Evolutionary conservation across 1,140 invertebrate genomes (phyloP), one percentile per base, ranked within the genome.

Genomic region (Oryctes rhinoceros): DNA sequence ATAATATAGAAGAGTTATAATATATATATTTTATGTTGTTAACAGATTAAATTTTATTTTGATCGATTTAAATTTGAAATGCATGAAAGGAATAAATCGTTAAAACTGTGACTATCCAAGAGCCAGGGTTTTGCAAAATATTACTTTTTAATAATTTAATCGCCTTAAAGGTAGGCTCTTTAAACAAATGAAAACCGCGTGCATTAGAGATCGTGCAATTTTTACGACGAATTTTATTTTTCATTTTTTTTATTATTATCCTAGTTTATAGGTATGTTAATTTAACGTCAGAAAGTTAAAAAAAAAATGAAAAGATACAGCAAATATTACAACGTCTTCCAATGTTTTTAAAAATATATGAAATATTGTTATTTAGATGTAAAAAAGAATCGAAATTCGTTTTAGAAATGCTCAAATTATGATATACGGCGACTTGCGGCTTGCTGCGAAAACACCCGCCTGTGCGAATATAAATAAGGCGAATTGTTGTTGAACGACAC

Each of bases 281-380:
- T 76, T 76, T 76, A 76, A 9, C 15, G 15, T 44, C 15, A 44
- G 74, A 44, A n/a, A 39, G 35, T 44, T n/a, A n/a, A n/a, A 47
- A 76, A 20, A 30, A 2, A 30, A 30, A 30, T 30, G 35, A 44
- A 47, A 44, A 76, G 9, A 37, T 18, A 67, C 76, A 78, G 76
- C 79, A 80, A 80, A 80, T 80, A 80, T 80, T 80, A 80, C 79
- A 65, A 48, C 37, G 79, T 80, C 79, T 80, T 80, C 79, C 79
- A 78, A 71, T 53, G 9, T 53, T 4, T 44, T 10, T 44, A 7
- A 44, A 44, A 44, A 44, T 44, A 78, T 78, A 48, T 49, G 3
- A 71, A 71, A 20, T 39, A 20, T 30, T 30, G 24, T 30, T 30
- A 30, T 4, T 24, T 74, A 74, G 3, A 44, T 2, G 1, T 18